Percentiles rank a stretch among this genome's conserved stretches.
Evolutionary conservation across 2,888 invertebrate genomes (phyloP).

Genomic region (Rotaria sp.): DNA sequence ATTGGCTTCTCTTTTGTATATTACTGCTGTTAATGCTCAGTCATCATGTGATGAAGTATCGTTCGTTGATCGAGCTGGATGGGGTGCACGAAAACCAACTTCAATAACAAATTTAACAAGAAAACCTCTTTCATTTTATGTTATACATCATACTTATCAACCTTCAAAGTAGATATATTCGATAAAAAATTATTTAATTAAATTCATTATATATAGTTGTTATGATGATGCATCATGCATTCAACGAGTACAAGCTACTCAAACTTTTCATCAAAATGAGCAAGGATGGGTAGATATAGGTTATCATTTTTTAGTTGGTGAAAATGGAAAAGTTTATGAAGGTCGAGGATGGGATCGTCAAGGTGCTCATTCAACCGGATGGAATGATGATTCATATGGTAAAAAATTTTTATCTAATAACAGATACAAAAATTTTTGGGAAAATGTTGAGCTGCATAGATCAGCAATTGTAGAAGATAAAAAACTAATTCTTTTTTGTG

Average conservation of each 20-base stretch:
- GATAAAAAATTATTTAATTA: not conserved
- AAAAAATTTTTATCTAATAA: not conserved
- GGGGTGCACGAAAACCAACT: slow-evolving; percentile 42
- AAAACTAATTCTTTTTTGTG: no score
- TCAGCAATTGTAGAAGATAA: no score
- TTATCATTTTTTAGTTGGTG: slow-evolving; percentile 55
- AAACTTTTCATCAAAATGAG: slow-evolving; percentile 66
- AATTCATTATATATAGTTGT: slow-evolving; percentile 33
- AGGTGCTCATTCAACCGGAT: slow-evolving; percentile 45
- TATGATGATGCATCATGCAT: slow-evolving; percentile 41
- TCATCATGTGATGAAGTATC: not conserved
- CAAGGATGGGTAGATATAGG: slow-evolving; percentile 48
- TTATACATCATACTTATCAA: slow-evolving; percentile 43
- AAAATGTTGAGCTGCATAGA: no score
- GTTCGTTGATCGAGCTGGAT: slow-evolving; percentile 33
- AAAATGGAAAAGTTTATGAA: slow-evolving; percentile 44
- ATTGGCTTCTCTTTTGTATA: not conserved
- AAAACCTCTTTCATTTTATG: slow-evolving; percentile 41
- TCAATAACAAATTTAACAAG: slow-evolving; percentile 27
- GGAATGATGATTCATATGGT: slow-evolving; percentile 58
- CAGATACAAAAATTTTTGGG: no score
- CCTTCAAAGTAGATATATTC: not conserved
- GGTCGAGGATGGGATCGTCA: slow-evolving; percentile 43
- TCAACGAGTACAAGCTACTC: slow-evolving; percentile 60
- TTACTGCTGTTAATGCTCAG: not conserved